Evolutionary conservation across 2,888 invertebrate genomes (phyloP), one percentile per base, ranked within the genome.

Genomic region (Volucella bombylans): DNA sequence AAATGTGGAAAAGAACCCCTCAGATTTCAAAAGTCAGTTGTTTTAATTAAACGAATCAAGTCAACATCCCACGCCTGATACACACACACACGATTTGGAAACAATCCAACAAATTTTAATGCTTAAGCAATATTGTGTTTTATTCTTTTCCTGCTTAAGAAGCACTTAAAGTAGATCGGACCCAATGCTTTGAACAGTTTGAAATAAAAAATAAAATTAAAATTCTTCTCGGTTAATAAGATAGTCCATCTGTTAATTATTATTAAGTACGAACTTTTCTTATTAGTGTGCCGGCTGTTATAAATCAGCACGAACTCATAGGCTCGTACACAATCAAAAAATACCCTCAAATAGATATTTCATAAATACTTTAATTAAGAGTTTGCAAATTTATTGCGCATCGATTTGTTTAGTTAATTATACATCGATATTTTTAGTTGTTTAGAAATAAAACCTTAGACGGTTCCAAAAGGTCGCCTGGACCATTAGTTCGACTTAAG

Each of bases 1-100:
- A 77, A 74, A 81, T 77, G 73, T 86, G 86, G 45, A 65, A 71
- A 86, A 73, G 76, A 82, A 73, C 86, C 86, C 86, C 86, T 86
- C 86, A 86, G 86, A 86, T 86, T 86, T 86, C 68, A 72, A 73
- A 86, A 82, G 77, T 81, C 86, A 78, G 82, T 82, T 86, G 68
- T 85, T 86, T 72, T 77, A 82, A 86, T 86, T 81, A 82, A 82
- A 78, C 86, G 72, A 86, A 81, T 86, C 86, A 86, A 86, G 82
- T 23, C 77, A 73, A 82, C 86, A 82, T 77, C 86, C 86, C 86
- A 86, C 86, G 86, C 86, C 76, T 81, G 74, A 50, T 79, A 76
- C 69, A 71, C 55, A 83, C 55, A 83, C 80, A 80, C 83, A 80
- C 83, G 61, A 83, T 80, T 83, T 74, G 65, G 65, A 82, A 78